phyloP scores from a whole-genome alignment of 1,140 invertebrate genomes.

The Drosophila nannoptera region DNA sequence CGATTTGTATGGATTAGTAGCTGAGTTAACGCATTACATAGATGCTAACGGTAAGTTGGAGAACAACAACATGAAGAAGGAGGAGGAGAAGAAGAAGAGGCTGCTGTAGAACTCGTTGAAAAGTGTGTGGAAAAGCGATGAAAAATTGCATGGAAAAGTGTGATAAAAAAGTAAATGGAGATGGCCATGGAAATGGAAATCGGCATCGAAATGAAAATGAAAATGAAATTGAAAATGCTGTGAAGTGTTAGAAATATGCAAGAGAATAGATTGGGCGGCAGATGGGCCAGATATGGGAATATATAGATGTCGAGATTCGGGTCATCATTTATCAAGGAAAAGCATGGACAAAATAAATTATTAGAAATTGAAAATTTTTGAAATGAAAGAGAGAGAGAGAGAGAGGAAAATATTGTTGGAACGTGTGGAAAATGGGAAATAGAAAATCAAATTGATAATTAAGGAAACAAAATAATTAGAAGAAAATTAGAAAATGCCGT shows the following conservation, averaged over 20 bases:
- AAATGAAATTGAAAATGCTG: not conserved
- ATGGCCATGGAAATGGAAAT: not conserved
- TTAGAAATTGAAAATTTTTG: too few species aligned
- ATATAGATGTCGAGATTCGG: too few species aligned
- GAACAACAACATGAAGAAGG: too few species aligned
- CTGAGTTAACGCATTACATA: constrained; percentile 61
- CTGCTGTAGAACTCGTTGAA: constrained; percentile 18
- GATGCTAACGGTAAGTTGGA: constrained; percentile 64
- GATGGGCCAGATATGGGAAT: not conserved
- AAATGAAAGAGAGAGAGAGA: too few species aligned
- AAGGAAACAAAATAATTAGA: too few species aligned
- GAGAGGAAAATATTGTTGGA: too few species aligned
- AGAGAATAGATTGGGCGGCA: not conserved
- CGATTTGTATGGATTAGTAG: constrained; percentile 67
- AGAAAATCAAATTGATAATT: too few species aligned
- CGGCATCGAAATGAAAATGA: not conserved
- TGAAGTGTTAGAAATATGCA: not conserved
- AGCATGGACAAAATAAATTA: too few species aligned
- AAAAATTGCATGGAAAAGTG: constrained; percentile 1
- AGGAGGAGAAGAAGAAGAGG: too few species aligned
- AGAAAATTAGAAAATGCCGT: too few species aligned
- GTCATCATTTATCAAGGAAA: too few species aligned
- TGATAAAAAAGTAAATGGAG: not conserved
- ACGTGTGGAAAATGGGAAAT: too few species aligned
- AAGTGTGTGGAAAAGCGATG: not conserved